Percentiles rank a stretch among this genome's conserved stretches.
phyloP scores from a whole-genome alignment of 1,140 invertebrate species.

The Liolophura sinensis region DNA sequence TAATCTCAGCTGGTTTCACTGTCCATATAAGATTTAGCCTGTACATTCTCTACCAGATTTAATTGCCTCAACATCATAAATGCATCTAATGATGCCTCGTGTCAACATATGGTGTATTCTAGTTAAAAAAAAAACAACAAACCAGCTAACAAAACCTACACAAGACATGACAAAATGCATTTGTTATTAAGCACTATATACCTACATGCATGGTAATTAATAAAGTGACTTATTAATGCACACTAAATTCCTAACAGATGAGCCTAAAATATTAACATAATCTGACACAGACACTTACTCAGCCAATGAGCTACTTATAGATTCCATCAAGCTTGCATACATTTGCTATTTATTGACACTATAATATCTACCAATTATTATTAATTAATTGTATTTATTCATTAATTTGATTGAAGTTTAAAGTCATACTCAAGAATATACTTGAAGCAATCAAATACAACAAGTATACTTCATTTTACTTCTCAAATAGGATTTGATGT shows the following conservation, averaged over 20 bases:
- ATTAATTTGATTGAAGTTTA: not conserved
- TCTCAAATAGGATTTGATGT: not conserved
- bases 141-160: no score
- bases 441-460: not conserved
- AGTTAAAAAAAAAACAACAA: not conserved
- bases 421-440: not conserved
- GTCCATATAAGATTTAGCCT: no score
- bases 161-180: no score
- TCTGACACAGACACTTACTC: not conserved
- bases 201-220: not conserved
- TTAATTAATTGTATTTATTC: no score
- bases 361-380: not conserved
- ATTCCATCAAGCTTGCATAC: no score
- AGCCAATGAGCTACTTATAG: no score
- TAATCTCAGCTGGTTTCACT: not conserved
- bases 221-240: not conserved
- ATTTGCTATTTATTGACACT: not conserved
- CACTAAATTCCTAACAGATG: not conserved
- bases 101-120: not conserved
- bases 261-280: not conserved
- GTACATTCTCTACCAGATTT: no score
- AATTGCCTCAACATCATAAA: not conserved
- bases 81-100: not conserved
- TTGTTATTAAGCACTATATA: not conserved
- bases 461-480: not conserved